Evolutionary conservation across 2,888 invertebrate species (phyloP).

Genomic region (Dexiosoma caninum): DNA sequence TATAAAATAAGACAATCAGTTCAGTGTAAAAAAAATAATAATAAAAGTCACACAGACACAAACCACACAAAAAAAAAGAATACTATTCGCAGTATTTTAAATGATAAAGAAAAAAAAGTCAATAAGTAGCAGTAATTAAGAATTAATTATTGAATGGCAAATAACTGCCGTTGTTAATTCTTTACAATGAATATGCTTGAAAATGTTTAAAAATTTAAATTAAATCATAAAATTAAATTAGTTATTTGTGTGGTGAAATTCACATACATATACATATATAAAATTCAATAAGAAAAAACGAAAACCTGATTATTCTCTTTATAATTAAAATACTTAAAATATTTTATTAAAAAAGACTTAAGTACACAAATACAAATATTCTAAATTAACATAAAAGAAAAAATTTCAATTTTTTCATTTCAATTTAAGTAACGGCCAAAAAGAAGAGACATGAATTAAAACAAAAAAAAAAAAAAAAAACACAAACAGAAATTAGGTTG

Average conservation of each 20-base stretch:
- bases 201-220: not conserved
- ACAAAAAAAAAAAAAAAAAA: not conserved
- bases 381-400: slow-evolving; percentile 24
- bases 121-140: not conserved
- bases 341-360: slow-evolving; percentile 40
- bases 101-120: not conserved
- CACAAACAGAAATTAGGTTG: not conserved
- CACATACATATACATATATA: slow-evolving; percentile 22
- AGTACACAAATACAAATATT: slow-evolving; percentile 61
- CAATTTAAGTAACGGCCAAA: slow-evolving; percentile 50
- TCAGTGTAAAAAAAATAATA: slow-evolving; percentile 36
- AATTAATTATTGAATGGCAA: not conserved
- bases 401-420: not conserved
- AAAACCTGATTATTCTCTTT: slow-evolving; percentile 51
- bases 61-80: slow-evolving; percentile 39
- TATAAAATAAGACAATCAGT: slow-evolving; percentile 46
- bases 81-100: slow-evolving; percentile 22
- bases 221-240: slow-evolving; percentile 28
- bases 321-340: slow-evolving; percentile 41
- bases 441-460: not conserved
- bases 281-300: slow-evolving; percentile 42
- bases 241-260: slow-evolving; percentile 51
- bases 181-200: not conserved
- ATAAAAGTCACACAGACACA: slow-evolving; percentile 13
- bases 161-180: not conserved